A percentile compares a stretch with the other conserved stretches of the same genome.
These are phyloP conservation scores for Melanotaenia maccullochi DNA, from an alignment of 2,797 vertebrate species.

Conservation along the genomic window DNA sequence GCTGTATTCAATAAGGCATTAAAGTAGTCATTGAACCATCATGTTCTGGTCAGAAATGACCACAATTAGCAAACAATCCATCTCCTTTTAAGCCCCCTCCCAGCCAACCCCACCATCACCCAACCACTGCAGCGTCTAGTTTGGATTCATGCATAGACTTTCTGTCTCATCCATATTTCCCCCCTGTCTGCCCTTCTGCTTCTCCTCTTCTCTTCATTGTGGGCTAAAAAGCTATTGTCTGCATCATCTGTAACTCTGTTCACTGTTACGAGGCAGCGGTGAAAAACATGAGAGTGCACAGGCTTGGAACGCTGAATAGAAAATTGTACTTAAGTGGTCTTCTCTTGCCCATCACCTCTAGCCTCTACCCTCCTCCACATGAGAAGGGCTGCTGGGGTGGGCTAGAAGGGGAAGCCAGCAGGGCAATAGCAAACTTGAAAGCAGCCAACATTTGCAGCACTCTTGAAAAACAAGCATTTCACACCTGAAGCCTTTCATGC, in stretches of 20 bases:
- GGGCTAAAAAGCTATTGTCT: slow-evolving; percentile 93
- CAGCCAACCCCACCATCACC: slow-evolving; percentile 61
- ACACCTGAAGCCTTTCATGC: slow-evolving; percentile 99
- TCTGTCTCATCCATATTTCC: slow-evolving; percentile 80
- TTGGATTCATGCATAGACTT: slow-evolving; percentile 70
- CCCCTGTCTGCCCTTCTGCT: slow-evolving; percentile 86
- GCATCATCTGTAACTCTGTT: slow-evolving; percentile 89
- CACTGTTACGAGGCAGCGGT: slow-evolving; percentile 88
- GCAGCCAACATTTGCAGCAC: slow-evolving; percentile 97
- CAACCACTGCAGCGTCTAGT: slow-evolving; percentile 56
- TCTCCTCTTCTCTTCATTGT: slow-evolving; percentile 91
- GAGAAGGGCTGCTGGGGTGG: slow-evolving; percentile 88
- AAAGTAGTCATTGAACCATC: slow-evolving; percentile 91
- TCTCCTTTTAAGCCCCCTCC: slow-evolving; percentile 84
- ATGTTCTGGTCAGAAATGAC: slow-evolving; percentile 90
- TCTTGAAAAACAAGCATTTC: slow-evolving; percentile 99
- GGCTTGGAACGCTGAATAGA: slow-evolving; percentile 96
- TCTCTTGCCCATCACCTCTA: slow-evolving; percentile 87
- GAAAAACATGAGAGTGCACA: slow-evolving; percentile 87
- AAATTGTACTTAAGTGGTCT: slow-evolving; percentile 99
- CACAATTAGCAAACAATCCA: slow-evolving; percentile 96
- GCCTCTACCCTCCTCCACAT: slow-evolving; percentile 84
- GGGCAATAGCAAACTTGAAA: slow-evolving; percentile 92
- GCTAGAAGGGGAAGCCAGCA: slow-evolving; percentile 79
- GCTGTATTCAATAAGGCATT: slow-evolving; percentile 76